Evolutionary conservation across 2,888 invertebrate genomes (phyloP), one percentile per base, ranked within the genome.

Genomic region (Sycophila texana): DNA sequence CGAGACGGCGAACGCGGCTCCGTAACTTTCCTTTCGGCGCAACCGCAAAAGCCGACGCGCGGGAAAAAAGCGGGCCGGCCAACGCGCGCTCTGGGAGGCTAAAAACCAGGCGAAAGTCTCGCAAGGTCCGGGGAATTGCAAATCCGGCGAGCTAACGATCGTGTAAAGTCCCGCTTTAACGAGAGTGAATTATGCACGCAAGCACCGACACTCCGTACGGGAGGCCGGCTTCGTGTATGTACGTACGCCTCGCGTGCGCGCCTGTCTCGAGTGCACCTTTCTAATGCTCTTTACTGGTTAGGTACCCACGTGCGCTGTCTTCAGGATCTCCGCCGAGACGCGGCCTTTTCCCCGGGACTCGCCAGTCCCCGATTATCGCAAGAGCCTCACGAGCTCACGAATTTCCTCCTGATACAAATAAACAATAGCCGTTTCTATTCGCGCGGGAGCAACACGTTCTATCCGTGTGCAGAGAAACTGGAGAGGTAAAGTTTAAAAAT

Each of bases 131-230:
- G 55, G 66, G 65, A 71, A 65, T 77, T 65, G 72, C 51, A 72
- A 72, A 72, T 72, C 72, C 58, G 22, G 70, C 47, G 67, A 60
- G 10, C 47, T 70, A 66, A 71, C 70, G 71, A 77, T 72, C 47
- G 53, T 65, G 49, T 70, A 77, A 65, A 74, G 58, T 73, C 53
- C 61, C 60, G 72, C 55, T 77, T 73, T 77, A 79, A 74, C 74
- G 58, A 74, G 74, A 63, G 63, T 74, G 74, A 79, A 74, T 79
- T 74, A 74, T 79, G 74, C 79, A 66, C 79, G 70, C 74, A 39
- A 57, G 51, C 39, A 47, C 63, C 30, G 16, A 20, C 57, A 58
- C 51, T 47, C 30, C 10, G 12, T n/a, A 7, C 22, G 18, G 53
- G 4, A 39, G 39, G 39, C 39, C 39, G 10, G 39, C 39, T 7